Evolutionary conservation across 2,113 vertebrate genomes (phyloP), one percentile per base, ranked within the genome.

Genomic region (Ciconia stormi): DNA sequence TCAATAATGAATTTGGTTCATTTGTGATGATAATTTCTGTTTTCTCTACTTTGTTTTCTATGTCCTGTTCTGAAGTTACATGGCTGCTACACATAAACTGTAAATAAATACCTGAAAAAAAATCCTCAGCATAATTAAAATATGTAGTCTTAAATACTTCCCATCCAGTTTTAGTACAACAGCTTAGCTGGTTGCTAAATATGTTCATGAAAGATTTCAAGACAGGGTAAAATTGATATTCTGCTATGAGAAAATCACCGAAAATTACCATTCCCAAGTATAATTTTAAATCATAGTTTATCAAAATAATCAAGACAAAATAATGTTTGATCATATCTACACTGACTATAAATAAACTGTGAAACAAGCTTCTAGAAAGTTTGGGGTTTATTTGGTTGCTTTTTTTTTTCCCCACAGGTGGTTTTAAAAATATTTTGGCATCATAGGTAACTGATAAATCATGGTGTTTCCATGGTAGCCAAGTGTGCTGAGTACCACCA

Each of bases 121-220:
- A 16, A 40, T 8, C 5, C 11, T 49, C 23, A 66, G 6, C 16
- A 23, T 49, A 38, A 81, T 42, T 84, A 73, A 87, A 85, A 79
- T 55, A 80, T 18, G 5, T 42, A 53, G 20, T 29, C 9, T 49
- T 82, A 82, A 47, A 73, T 65, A 26, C 1, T 71, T 77, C 21
- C 5, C 15, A 69, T 63, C 13, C 38, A 49, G 29, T 87, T 34
- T 61, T 38, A 71, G 15, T 67, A 46, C 9, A 91, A 81, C 32
- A 89, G 5, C 42, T 84, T 71, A 83, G 59, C 34, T 56, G 18
- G 4, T 25, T 66, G 13, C 34, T 78, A 74, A 66, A 36, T 42
- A 27, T 77, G 21, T 63, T 93, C 14, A 82, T 76, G 20, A 40
- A 92, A 80, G 50, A 84, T 79, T 94, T 89, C 44, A 95, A 90